Conservation (phyloP, 2,888 invertebrate species). For the Leptinotarsa haldemani region DNA sequence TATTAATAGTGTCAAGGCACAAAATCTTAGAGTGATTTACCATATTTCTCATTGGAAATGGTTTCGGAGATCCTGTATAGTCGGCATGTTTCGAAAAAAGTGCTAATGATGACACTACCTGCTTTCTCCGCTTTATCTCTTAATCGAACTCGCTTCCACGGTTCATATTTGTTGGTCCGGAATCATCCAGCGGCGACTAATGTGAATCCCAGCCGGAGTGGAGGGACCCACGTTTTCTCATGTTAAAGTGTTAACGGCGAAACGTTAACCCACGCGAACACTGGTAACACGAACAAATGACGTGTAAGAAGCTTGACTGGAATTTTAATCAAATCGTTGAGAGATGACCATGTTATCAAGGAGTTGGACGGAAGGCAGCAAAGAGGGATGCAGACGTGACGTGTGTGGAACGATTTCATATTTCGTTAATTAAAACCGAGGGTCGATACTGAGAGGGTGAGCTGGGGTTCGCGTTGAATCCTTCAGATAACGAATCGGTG, state of each 20-base stretch:
- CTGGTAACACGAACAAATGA: constrained; percentile 65
- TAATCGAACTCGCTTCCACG: not conserved
- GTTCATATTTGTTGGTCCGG: constrained; percentile 9
- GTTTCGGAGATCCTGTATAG: not conserved
- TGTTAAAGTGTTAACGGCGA: constrained; percentile 44
- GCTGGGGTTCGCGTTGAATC: not conserved
- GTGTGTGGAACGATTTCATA: constrained; percentile 17
- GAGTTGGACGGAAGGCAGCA: constrained; percentile 8
- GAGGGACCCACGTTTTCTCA: constrained; percentile 25
- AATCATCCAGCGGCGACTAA: constrained; percentile 1
- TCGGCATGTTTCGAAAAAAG: not conserved
- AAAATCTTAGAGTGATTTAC: not conserved
- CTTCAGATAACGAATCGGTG: constrained; percentile 5
- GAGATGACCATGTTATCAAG: constrained; percentile 42
- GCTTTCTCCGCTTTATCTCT: not conserved
- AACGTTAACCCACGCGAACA: constrained; percentile 51
- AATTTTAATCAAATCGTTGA: constrained; percentile 51
- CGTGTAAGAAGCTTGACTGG: constrained; percentile 62
- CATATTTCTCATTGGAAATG: not conserved
- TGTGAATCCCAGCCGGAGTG: not conserved
- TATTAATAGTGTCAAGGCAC: too few species aligned
- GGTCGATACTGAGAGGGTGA: not conserved
- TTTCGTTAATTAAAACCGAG: constrained; percentile 8
- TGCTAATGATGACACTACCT: not conserved
- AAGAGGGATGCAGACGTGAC: not conserved